Evolutionary conservation across 2,888 invertebrate genomes (phyloP), one percentile per base, ranked within the genome.

Genomic region (Agrochola macilenta): DNA sequence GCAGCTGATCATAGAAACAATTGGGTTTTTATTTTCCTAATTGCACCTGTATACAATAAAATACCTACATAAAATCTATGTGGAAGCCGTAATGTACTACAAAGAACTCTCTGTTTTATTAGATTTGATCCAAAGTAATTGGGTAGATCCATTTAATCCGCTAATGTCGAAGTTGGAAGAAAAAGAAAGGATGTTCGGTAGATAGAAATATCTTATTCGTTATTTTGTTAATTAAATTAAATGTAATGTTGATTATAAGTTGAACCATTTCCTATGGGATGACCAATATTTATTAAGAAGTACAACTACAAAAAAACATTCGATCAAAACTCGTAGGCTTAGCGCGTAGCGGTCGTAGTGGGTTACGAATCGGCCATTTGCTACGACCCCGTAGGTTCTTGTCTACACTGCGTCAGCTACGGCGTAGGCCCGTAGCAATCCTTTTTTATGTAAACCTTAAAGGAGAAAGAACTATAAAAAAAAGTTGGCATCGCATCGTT

Each of bases 71-170:
- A 23, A 1, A 52, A 26, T 14, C 5, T 49, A 30, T 39, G 12
- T 69, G 12, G 35, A 64, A 54, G 14, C 64, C 54, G 35, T 14
- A 35, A 49, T 26, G 12, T 61, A 26, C 46, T 66, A 52, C 46
- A 35, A 14, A 76, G 9, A 73, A 66, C 49, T 72, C 64, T 61
- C 61, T 61, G 57, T 72, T 68, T 73, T 60, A 76, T 81, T 60
- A 70, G 46, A 76, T 82, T 85, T 73, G 54, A 73, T 70, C 73
- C 61, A 46, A 78, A 83, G 72, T 83, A 84, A 83, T 84, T 79
- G 70, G 79, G 73, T 83, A 68, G 70, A 73, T 83, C 83, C 69
- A 82, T 74, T 75, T 83, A 75, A 79, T 78, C 66, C 35, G n/a
- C 65, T 69, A 73, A 78, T 73, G 69, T 66, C 39, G 54, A 70